phyloP scores from a whole-genome alignment of 2,797 vertebrate species.

The Cygnus olor region DNA sequence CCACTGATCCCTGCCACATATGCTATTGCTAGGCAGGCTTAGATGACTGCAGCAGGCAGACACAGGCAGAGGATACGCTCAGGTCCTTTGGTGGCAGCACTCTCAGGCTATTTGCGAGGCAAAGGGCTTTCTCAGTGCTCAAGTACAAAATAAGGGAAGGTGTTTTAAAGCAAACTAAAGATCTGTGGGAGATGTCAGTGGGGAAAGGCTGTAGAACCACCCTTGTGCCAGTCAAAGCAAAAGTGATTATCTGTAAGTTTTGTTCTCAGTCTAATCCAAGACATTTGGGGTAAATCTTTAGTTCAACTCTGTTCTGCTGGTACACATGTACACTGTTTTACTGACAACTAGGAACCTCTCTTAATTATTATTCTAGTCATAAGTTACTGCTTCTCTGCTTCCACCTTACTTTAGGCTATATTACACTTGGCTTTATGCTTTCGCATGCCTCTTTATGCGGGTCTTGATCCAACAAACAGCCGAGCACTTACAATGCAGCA shows the following conservation, averaged over 20 bases:
- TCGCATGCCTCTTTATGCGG: neutral
- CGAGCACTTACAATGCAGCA: neutral
- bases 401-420: neutral
- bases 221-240: neutral
- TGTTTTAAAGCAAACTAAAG: neutral
- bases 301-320: neutral
- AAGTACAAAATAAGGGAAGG: neutral
- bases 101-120: neutral
- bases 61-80: rapidly evolving
- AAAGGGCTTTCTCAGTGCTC: rapidly evolving
- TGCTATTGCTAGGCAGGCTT: neutral
- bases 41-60: neutral
- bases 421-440: neutral
- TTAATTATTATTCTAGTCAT: slow-evolving; percentile 40
- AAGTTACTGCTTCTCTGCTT: neutral
- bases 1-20: neutral
- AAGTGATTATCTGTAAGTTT: neutral
- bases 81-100: neutral
- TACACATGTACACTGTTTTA: neutral
- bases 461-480: neutral
- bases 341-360: slow-evolving; percentile 14
- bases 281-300: neutral
- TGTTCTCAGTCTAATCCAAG: neutral
- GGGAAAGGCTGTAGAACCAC: neutral
- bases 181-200: neutral